Base-by-base conservation (phyloP, 2,888 invertebrate species). In the Zaprionus obscuricornis region DNA sequence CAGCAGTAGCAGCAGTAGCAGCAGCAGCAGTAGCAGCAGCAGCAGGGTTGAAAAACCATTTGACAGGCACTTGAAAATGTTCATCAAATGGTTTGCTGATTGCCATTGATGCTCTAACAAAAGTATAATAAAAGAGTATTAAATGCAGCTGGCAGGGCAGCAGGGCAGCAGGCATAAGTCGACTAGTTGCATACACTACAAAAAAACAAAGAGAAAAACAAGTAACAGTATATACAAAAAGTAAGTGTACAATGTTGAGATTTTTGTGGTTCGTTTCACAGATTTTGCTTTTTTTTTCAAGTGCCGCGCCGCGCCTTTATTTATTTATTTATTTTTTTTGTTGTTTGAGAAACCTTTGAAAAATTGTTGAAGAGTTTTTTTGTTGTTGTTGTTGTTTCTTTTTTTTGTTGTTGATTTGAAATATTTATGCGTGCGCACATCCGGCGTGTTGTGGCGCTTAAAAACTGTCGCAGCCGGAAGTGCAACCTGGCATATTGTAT, bases 401-500 rank as follows among this genome's bases (percentile, higher is more conserved):
- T 20, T 1, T 0, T 8, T 8, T 14, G 5, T 26, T 22, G 27
- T 22, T 22, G 13, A n/a, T 49, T 14, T n/a, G 22, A 13, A 40
- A 55, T 62, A 66, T 34, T 55, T 47, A 26, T 51, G 63, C 60
- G 68, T 58, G 49, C 67, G 83, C 62, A 58, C 66, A 60, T 83
- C 83, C 78, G 81, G 78, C 40, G 57, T 31, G 29, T 37, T 49
- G 66, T 82, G 83, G 66, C 66, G 75, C 83, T 63, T 69, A 16
- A 52, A 58, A 74, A 69, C 68, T 83, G 86, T 83, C 79, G 57
- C 70, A 75, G 57, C 74, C 86, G 81, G 81, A 82, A 82, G 66
- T 85, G 81, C 81, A 81, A 79, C 79, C 84, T 85, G 84, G 81
- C 85, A 52, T 67, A n/a, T 82, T 78, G 47, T 43, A 57, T 36